These are phyloP conservation scores for Podilymbus podiceps DNA, from an alignment of 2,113 vertebrate species.

Conservation along the genomic window DNA sequence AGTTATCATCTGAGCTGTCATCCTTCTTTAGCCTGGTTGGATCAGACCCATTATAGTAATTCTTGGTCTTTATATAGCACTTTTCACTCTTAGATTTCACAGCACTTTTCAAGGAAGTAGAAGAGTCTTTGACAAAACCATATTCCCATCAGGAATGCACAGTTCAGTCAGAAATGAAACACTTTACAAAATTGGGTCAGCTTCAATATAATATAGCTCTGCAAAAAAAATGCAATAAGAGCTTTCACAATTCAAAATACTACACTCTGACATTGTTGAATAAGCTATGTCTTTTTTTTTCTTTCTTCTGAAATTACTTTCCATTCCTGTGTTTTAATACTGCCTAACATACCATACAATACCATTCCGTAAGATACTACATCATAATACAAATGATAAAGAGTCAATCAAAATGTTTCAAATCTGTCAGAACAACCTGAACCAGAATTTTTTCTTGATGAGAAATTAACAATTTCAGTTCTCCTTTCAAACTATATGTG, in stretches of 20 bases:
- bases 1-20: not conserved
- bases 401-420: slow-evolving; percentile 43
- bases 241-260: not conserved
- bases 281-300: slow-evolving; percentile 1
- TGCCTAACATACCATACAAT: not conserved
- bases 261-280: not conserved
- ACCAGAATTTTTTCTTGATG: not conserved
- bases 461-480: slow-evolving; percentile 52
- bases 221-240: slow-evolving; percentile 24
- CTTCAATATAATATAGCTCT: not conserved
- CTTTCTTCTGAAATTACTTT: slow-evolving; percentile 40
- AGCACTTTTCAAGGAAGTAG: not conserved
- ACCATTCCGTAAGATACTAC: not conserved
- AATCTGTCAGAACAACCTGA: not conserved
- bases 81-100: slow-evolving; percentile 2
- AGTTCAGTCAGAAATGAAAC: slow-evolving; percentile 13
- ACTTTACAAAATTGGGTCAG: not conserved
- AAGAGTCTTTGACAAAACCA: not conserved
- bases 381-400: slow-evolving; percentile 24
- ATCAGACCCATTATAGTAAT: not conserved
- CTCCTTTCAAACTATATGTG: not conserved
- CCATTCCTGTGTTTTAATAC: slow-evolving; percentile 29
- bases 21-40: not conserved
- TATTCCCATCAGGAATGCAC: not conserved
- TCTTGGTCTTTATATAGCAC: not conserved